Percentiles rank a stretch among this genome's conserved stretches.
Conservation (phyloP, 2,888 invertebrate genomes). For the Hemicrepidius hirtus region DNA sequence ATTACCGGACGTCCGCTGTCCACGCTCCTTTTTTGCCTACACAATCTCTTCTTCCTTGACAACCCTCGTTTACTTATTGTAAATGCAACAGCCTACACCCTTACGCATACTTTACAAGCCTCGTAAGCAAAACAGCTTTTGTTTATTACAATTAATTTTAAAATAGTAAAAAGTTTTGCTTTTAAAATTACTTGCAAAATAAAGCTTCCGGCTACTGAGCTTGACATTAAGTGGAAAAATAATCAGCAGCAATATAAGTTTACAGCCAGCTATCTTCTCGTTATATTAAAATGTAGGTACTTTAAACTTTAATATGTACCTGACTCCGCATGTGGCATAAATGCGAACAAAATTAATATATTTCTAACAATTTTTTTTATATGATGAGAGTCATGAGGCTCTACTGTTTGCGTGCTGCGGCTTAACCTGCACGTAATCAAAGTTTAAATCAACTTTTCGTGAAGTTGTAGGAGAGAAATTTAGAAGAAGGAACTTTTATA, state of each 20-base stretch:
- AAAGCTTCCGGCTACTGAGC: not conserved
- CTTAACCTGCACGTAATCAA: constrained; percentile 29
- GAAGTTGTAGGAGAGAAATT: constrained; percentile 15
- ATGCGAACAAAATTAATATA: constrained; percentile 23
- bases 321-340: constrained; percentile 6
- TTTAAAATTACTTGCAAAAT: not conserved
- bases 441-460: constrained; percentile 27
- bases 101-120: not conserved
- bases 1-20: constrained; percentile 38
- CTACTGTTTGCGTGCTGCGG: constrained; percentile 21
- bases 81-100: constrained; percentile 14
- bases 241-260: not conserved
- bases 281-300: constrained; percentile 18
- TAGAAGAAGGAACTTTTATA: constrained; percentile 36
- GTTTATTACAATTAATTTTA: no score
- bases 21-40: constrained; percentile 16
- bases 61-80: constrained; percentile 3
- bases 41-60: constrained; percentile 19
- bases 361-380: constrained; percentile 14
- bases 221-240: constrained; percentile 15
- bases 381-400: constrained; percentile 17
- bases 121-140: not conserved
- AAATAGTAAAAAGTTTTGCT: constrained; percentile 8
- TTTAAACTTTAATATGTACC: constrained; percentile 9
- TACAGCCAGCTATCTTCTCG: not conserved